phyloP scores from a whole-genome alignment of 2,113 vertebrate genomes.

The Prinia subflava region DNA sequence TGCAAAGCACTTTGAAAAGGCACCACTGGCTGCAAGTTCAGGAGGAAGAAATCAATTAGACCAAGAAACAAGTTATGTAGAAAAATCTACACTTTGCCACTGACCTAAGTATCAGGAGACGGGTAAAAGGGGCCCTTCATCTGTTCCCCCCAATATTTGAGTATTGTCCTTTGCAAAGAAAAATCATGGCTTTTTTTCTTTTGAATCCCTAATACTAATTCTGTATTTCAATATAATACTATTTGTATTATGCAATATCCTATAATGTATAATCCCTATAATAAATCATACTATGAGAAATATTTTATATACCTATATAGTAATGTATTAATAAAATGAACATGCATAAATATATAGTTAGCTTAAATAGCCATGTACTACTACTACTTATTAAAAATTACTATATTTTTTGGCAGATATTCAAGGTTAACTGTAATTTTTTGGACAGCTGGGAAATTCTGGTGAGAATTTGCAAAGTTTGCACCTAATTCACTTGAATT shows the following conservation, averaged over 20 bases:
- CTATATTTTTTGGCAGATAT: not conserved
- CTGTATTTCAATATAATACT: not conserved
- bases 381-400: not conserved
- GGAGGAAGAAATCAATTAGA: not conserved
- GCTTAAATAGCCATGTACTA: not conserved
- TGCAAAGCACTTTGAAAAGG: not conserved
- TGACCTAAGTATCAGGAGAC: not conserved
- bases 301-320: not conserved
- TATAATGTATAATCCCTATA: not conserved
- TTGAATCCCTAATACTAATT: not conserved
- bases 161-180: not conserved
- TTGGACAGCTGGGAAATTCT: not conserved
- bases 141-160: not conserved
- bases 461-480: not conserved
- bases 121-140: not conserved
- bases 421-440: not conserved
- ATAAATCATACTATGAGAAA: not conserved
- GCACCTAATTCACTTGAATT: not conserved
- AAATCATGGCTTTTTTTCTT: not conserved
- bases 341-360: not conserved
- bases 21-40: not conserved
- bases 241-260: not conserved
- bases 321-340: not conserved
- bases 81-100: not conserved
- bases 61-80: not conserved